phyloP scores from a whole-genome alignment of 2,888 invertebrate species.

The Pyrocoelia pectoralis region DNA sequence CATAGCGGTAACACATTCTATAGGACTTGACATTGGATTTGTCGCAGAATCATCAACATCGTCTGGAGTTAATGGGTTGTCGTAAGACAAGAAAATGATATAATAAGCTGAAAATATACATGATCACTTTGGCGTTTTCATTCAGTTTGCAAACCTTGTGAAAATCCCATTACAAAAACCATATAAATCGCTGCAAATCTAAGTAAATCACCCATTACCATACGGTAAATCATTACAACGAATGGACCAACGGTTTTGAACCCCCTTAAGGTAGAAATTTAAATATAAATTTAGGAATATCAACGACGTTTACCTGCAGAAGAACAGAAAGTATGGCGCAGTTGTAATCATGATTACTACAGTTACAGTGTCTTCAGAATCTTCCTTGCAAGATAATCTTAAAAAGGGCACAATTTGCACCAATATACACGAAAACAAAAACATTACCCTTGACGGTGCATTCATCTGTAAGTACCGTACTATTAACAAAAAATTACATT shows the following conservation, averaged over 20 bases:
- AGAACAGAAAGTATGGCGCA: slow-evolving; percentile 96
- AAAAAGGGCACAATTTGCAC: slow-evolving; percentile 87
- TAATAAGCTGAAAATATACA: slow-evolving; percentile 75
- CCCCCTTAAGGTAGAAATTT: slow-evolving; percentile 71
- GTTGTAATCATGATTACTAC: slow-evolving; percentile 95
- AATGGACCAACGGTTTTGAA: slow-evolving; percentile 98
- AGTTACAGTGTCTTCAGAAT: slow-evolving; percentile 90
- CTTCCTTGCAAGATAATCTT: slow-evolving; percentile 83
- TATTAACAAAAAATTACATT: neutral
- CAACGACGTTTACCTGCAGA: slow-evolving; percentile 77
- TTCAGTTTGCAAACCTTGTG: too few species aligned
- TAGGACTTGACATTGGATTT: slow-evolving; percentile 90
- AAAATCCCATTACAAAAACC: slow-evolving; percentile 97
- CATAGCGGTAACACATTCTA: slow-evolving; percentile 97
- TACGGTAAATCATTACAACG: slow-evolving; percentile 99
- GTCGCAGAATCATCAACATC: slow-evolving; percentile 82
- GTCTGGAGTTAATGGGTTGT: slow-evolving; percentile 83
- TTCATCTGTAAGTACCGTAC: slow-evolving; percentile 73
- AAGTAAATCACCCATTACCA: slow-evolving; percentile 95
- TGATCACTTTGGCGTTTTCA: too few species aligned
- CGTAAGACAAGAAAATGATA: slow-evolving; percentile 88
- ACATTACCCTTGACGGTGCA: slow-evolving; percentile 92
- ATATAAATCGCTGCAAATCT: slow-evolving; percentile 96
- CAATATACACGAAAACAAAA: slow-evolving; percentile 89
- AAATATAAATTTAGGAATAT: slow-evolving; percentile 3